Evolutionary conservation across 2,113 vertebrate species (phyloP).

Genomic region (Strix aluco): DNA sequence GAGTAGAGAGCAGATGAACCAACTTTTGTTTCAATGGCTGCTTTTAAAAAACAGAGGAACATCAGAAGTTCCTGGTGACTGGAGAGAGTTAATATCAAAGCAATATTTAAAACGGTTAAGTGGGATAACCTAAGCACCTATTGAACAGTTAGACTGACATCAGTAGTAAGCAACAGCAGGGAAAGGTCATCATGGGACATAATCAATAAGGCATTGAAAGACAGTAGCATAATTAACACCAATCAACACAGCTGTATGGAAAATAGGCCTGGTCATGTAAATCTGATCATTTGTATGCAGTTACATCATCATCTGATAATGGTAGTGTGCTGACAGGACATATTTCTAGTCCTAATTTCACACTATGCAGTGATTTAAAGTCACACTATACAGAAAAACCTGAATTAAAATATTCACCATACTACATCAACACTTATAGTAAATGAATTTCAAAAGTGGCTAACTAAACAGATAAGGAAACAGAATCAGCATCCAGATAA

Average conservation of each 20-base stretch:
- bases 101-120: background rate
- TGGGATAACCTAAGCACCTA: background rate
- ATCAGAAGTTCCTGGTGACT: background rate
- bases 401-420: background rate
- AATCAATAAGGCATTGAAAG: constrained; percentile 58
- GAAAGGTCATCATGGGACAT: constrained; percentile 30
- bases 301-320: constrained; percentile 30
- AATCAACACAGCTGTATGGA: constrained; percentile 52
- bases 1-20: background rate
- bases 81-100: background rate
- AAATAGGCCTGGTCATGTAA: constrained; percentile 45
- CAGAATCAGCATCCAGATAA: background rate
- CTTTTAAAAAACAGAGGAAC: background rate
- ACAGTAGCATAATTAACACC: constrained; percentile 37
- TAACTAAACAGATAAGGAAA: background rate
- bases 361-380: background rate
- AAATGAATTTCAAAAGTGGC: background rate
- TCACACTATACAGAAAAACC: background rate
- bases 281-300: constrained; percentile 32
- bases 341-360: constrained; percentile 14
- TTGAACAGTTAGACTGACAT: background rate
- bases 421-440: background rate
- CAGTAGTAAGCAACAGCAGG: background rate
- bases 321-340: background rate
- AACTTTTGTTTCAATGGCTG: background rate